Conservation (phyloP, 2,888 invertebrate genomes). For the Aphrophora alni region DNA sequence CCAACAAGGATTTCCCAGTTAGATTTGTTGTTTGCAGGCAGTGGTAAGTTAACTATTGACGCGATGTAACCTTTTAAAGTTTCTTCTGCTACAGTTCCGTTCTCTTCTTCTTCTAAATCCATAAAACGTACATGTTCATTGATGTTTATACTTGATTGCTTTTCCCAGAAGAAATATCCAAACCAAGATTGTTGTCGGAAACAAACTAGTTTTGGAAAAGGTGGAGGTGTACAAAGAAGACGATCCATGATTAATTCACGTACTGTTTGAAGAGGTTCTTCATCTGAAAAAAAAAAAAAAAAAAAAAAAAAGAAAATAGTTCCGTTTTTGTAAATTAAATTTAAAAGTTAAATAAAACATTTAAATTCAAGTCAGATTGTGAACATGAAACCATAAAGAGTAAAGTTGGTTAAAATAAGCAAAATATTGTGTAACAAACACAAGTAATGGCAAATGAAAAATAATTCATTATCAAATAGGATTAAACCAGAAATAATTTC, state of each 20-base stretch:
- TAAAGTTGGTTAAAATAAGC: no score
- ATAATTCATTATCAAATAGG: no score
- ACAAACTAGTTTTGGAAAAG: conserved; percentile 59
- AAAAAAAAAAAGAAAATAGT: conserved; percentile 1
- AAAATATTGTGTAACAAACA: no score
- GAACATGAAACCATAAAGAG: no score
- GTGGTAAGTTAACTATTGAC: conserved; percentile 57
- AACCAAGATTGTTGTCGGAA: conserved; percentile 57
- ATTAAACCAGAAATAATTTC: no score
- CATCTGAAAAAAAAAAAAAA: conserved; percentile 34
- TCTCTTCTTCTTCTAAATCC: conserved; percentile 53
- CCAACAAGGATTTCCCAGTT: conserved; percentile 63
- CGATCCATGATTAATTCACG: conserved; percentile 38
- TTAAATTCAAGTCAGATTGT: no score
- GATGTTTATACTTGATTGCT: conserved; percentile 56
- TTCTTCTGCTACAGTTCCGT: conserved; percentile 52
- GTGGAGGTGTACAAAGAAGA: conserved; percentile 44
- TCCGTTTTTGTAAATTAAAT: no score
- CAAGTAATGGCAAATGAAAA: no score
- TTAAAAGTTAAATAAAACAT: no score
- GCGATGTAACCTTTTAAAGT: conserved; percentile 58
- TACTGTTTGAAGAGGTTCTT: conserved; percentile 38
- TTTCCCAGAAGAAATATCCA: conserved; percentile 64
- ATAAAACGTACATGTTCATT: conserved; percentile 60
- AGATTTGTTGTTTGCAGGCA: conserved; percentile 60